Conservation (phyloP, 2,113 vertebrate genomes). For the Lasiurus cinereus region DNA sequence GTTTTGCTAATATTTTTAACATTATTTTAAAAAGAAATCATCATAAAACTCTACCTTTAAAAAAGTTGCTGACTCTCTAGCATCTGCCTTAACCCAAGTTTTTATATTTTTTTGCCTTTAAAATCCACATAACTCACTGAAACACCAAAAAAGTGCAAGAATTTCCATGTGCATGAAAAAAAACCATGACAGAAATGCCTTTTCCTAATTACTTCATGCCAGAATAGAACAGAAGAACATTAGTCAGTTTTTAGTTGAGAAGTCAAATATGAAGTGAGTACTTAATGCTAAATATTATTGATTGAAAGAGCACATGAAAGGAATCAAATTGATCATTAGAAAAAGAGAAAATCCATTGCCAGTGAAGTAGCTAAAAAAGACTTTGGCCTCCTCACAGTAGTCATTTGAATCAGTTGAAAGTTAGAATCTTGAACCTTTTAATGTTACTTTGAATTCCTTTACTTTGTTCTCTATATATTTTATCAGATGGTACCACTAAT, state of each 20-base stretch:
- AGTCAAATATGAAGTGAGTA: background rate
- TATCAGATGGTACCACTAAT: background rate
- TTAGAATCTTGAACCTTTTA: conserved; percentile 24
- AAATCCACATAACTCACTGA: background rate
- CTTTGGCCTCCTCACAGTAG: background rate
- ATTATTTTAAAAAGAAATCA: background rate
- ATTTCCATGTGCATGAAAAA: background rate
- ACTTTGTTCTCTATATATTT: background rate
- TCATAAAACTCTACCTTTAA: conserved; percentile 22
- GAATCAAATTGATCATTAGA: background rate
- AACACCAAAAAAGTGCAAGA: background rate
- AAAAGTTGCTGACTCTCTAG: background rate
- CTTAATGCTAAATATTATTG: conserved; percentile 15
- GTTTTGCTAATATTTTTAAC: background rate
- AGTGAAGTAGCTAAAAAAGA: background rate
- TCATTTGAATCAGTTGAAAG: background rate
- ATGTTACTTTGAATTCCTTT: conserved; percentile 23
- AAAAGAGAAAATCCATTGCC: background rate
- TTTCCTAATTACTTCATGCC: conserved; percentile 35
- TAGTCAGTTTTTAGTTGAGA: conserved; percentile 16
- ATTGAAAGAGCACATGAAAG: conserved; percentile 29
- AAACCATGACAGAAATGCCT: background rate
- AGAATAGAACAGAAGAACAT: conserved; percentile 1
- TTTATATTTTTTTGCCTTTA: conserved; percentile 55
- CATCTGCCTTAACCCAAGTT: conserved; percentile 30